Base-by-base conservation (phyloP, 1,140 invertebrate genomes). In the Subanguina moxae region DNA sequence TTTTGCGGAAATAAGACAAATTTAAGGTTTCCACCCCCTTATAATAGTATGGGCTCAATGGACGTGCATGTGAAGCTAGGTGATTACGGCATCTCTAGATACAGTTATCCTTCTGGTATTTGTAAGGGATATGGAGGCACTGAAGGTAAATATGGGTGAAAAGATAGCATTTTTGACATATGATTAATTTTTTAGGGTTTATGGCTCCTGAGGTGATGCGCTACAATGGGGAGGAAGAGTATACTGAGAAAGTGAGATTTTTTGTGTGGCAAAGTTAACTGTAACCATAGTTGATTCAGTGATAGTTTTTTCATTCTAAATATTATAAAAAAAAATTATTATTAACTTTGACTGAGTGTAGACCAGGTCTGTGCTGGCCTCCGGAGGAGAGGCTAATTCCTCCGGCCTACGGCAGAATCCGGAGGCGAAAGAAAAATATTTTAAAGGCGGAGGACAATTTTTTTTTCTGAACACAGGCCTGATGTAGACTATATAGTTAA, bases 121-220 rank as follows among this genome's bases (percentile, higher is more conserved):
- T 92, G 92, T 0, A 97, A 97, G 84, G 94, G 95, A 7, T 97
- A 96, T 86, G 95, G 93, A 11, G 95, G 85, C 0, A 86, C 86
- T 5, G 84, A 85, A 58, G 64, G 32, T 38, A 11, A 38, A 11
- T 11, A 5, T 38, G 11, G 32, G 32, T 38, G 21, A 27, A 38
- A 52, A 8, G 17, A 38, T 38, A n/a, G n/a, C n/a, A n/a, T n/a
- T n/a, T n/a, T n/a, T n/a, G n/a, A n/a, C 15, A 63, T 38, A 32
- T 93, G n/a, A n/a, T n/a, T n/a, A n/a, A n/a, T n/a, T 38, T 38
- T 38, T 38, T 38, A 38, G 32, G 93, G 0, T 99, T 97, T 82
- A 98, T 98, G 91, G 95, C 95, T 13, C 95, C 94, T 0, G 94
- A 97, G 85, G 97, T 97, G 68, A 92, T 97, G 84, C 87, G 91